Evolutionary conservation across 2,797 vertebrate species (phyloP), one percentile per base, ranked within the genome.

Genomic region (Enteromius fasciolatus): DNA sequence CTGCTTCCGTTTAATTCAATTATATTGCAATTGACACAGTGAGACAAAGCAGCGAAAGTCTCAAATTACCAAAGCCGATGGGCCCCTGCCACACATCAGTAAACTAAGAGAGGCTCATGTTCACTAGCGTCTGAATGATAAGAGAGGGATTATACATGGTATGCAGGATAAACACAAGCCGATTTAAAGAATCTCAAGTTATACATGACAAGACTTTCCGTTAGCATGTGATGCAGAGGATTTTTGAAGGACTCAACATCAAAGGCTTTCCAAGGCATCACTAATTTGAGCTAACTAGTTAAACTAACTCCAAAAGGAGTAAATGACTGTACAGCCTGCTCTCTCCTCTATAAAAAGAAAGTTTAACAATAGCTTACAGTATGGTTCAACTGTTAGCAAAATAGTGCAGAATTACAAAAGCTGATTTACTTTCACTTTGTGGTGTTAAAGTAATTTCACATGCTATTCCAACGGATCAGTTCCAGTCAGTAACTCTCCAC

Each of bases 1-100:
- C 83, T 5, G 83, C 88, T 88, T 91, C 84, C 79, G 76, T 59
- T 86, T 93, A 92, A 94, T 92, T 92, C 77, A 92, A 93, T 95
- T 93, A 92, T 0, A 44, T 7, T 50, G 76, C 82, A 86, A 86
- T 91, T 92, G 91, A 85, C 70, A 90, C 88, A 52, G 82, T 73
- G 87, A 87, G 63, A 86, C 82, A 85, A 88, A 75, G 54, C 80
- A 84, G 76, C 87, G 82, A 7, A 63, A 28, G 87, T 84, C 84
- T 90, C 86, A 83, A 69, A 69, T 90, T 90, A 87, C 85, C 80
- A 72, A 74, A 83, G 44, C 18, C 67, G 25, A 23, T 41, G 41
- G 67, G 64, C 61, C 44, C 66, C 67, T 28, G 39, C 48, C 75
- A 46, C 44, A n/a, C 52, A 63, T 52, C 64, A 57, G 77, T 61